Conservation (phyloP, 2,888 invertebrate species). For the Therioaphis trifolii region DNA sequence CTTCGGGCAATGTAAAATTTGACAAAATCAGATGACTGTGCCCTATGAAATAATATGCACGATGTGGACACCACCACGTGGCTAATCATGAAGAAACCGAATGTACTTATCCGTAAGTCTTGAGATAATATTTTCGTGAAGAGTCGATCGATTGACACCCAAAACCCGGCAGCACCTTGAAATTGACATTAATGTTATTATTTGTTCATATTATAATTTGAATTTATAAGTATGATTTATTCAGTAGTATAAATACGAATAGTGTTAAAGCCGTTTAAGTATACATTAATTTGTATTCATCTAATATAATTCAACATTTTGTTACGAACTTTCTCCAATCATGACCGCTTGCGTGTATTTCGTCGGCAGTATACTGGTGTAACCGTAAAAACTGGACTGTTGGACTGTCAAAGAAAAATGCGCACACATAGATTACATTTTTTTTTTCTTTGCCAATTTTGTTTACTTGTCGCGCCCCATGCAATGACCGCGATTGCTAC, state of each 20-base stretch:
- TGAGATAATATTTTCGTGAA: conserved; percentile 82
- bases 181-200: conserved; percentile 60
- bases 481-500: conserved; percentile 87
- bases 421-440: conserved; percentile 31
- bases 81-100: conserved; percentile 86
- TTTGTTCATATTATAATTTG: conserved; percentile 9
- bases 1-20: conserved; percentile 83
- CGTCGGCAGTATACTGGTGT: conserved; percentile 90
- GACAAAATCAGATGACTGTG: conserved; percentile 84
- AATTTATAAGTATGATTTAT: no score
- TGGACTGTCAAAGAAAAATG: conserved; percentile 74
- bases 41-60: conserved; percentile 81
- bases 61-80: conserved; percentile 81
- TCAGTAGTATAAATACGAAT: no score
- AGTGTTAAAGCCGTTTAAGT: no score
- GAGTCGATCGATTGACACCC: conserved; percentile 87
- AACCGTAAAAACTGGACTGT: conserved; percentile 94
- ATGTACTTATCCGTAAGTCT: conserved; percentile 83
- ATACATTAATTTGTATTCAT: no score
- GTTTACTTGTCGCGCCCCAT: conserved; percentile 82
- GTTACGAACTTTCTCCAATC: conserved; percentile 88
- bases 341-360: conserved; percentile 93
- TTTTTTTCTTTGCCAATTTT: background rate
- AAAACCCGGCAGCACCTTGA: conserved; percentile 85
- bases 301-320: background rate